phyloP scores from a whole-genome alignment of 1,140 invertebrate species.

The Musca domestica region DNA sequence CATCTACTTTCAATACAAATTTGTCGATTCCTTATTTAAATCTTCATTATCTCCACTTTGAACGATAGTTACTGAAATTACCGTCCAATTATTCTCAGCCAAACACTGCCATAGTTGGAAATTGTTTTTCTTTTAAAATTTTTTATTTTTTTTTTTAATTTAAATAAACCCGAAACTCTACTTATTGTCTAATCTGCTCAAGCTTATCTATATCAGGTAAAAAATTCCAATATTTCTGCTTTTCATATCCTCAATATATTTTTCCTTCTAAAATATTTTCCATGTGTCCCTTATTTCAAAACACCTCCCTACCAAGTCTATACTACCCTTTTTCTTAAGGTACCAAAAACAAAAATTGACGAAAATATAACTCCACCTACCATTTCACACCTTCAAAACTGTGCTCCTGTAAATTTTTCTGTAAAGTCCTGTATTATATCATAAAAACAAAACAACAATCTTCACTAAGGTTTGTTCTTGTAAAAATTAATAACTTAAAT shows the following conservation, averaged over 20 bases:
- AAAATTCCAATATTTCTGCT: not conserved
- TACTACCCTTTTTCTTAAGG: slow-evolving; percentile 19
- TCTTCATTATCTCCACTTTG: too few relatives aligned
- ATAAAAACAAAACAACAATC: not conserved
- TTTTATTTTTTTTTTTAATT: too few relatives aligned
- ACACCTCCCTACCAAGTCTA: not conserved
- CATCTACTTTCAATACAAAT: too few relatives aligned
- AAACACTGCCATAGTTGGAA: too few relatives aligned
- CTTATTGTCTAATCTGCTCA: not conserved
- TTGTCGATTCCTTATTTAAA: too few relatives aligned
- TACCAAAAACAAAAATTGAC: not conserved
- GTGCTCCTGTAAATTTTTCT: slow-evolving; percentile 17
- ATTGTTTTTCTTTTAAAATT: too few relatives aligned
- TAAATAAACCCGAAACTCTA: too few relatives aligned
- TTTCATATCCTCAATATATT: not conserved
- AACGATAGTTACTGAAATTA: too few relatives aligned
- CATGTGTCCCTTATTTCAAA: too few relatives aligned
- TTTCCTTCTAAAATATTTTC: not conserved
- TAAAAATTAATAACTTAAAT: too few relatives aligned
- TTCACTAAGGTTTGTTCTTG: not conserved
- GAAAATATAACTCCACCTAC: not conserved
- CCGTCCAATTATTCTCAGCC: too few relatives aligned
- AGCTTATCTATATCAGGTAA: not conserved
- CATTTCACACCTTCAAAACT: not conserved
- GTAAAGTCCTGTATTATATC: slow-evolving; percentile 8